A percentile compares a stretch with the other conserved stretches of the same genome.
These are phyloP conservation scores for Bombus cullumanus DNA, from an alignment of 1,140 invertebrate species.

Conservation along the genomic window DNA sequence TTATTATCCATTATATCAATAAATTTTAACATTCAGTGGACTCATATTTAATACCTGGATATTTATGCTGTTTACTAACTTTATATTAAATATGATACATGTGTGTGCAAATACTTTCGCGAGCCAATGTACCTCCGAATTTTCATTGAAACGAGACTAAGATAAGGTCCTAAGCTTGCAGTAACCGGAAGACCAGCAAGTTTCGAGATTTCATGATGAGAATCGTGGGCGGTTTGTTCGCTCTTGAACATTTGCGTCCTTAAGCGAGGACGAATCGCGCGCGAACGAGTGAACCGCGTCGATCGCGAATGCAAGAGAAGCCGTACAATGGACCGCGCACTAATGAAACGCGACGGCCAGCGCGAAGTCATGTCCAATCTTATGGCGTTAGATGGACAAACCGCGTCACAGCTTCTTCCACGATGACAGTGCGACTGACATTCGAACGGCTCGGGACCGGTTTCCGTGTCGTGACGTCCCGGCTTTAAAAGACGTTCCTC, in stretches of 20 bases:
- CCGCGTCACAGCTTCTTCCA: conserved; percentile 49
- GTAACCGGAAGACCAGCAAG: background rate
- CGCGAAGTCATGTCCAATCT: conserved; percentile 63
- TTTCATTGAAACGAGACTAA: background rate
- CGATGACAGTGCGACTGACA: conserved; percentile 55
- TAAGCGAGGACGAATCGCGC: conserved; percentile 33
- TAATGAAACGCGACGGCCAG: conserved; percentile 72
- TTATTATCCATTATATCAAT: too few species aligned
- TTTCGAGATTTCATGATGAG: background rate
- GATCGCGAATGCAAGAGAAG: conserved; percentile 42
- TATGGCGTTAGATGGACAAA: conserved; percentile 47
- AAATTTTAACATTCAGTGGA: too few species aligned
- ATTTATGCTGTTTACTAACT: too few species aligned
- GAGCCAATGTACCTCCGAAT: background rate
- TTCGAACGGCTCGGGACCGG: conserved; percentile 44
- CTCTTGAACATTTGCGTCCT: conserved; percentile 33
- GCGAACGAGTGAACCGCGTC: conserved; percentile 61
- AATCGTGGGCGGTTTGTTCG: background rate
- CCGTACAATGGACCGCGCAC: conserved; percentile 60
- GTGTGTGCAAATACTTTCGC: background rate
- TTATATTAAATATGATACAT: too few species aligned
- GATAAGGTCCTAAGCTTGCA: background rate
- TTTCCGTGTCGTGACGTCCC: conserved; percentile 37
- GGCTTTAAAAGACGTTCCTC: background rate
- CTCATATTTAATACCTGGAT: too few species aligned